Evolutionary conservation across 2,113 vertebrate species (phyloP).

Genomic region (Oceanodroma tethys): DNA sequence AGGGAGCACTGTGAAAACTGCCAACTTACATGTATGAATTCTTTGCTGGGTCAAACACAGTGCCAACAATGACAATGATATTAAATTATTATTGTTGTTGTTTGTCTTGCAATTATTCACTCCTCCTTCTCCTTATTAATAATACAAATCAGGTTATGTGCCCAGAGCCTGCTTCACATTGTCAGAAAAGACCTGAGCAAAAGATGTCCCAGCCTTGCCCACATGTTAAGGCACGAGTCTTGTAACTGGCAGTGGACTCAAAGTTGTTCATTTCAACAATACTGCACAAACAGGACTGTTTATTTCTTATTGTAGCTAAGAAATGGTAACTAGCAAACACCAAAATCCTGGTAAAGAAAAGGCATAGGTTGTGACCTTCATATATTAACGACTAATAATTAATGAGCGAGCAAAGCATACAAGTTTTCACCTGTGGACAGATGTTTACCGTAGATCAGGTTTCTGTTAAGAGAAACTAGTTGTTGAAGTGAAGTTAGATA

Average conservation of each 20-base stretch:
- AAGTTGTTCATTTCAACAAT: neutral
- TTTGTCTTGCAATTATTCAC: neutral
- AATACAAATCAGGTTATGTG: neutral
- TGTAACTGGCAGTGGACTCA: neutral
- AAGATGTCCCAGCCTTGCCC: neutral
- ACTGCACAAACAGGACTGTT: neutral
- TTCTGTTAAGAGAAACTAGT: neutral
- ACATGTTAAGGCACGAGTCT: neutral
- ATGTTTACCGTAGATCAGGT: neutral
- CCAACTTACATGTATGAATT: neutral
- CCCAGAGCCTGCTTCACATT: neutral
- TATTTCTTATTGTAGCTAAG: neutral
- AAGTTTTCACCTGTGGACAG: neutral
- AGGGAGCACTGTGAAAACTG: neutral
- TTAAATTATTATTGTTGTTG: neutral
- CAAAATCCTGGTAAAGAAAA: neutral
- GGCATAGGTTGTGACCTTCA: neutral
- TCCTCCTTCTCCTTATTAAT: neutral
- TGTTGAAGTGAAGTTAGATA: neutral
- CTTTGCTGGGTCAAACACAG: neutral
- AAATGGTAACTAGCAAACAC: neutral
- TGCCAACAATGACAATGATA: neutral
- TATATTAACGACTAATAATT: neutral
- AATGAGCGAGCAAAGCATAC: neutral
- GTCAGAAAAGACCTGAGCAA: neutral